phyloP scores from a whole-genome alignment of 2,797 vertebrate genomes.

The Neosilurus hyrtlii region DNA sequence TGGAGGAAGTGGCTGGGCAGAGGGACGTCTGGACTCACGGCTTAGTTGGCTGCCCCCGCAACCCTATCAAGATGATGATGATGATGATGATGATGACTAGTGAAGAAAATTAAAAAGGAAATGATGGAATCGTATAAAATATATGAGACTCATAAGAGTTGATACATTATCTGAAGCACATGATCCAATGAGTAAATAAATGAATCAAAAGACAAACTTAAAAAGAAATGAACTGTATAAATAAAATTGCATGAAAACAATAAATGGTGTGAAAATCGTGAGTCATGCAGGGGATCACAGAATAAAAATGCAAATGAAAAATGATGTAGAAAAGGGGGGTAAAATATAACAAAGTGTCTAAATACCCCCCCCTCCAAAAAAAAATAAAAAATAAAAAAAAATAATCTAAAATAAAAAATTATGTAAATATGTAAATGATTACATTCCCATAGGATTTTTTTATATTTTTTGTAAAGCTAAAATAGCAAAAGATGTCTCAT shows the following conservation, averaged over 20 bases:
- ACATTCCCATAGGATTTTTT: background rate
- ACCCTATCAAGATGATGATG: too few species aligned
- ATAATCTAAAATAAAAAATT: too few species aligned
- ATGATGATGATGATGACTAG: too few species aligned
- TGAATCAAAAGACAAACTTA: background rate
- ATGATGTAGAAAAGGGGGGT: background rate
- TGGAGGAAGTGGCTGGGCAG: too few species aligned
- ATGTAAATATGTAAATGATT: too few species aligned
- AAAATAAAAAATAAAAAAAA: too few species aligned
- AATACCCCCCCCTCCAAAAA: too few species aligned
- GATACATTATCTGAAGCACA: background rate
- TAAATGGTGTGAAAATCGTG: background rate
- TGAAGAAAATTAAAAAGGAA: too few species aligned
- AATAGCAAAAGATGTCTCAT: background rate
- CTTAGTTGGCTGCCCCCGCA: too few species aligned
- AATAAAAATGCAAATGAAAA: background rate
- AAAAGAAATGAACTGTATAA: background rate
- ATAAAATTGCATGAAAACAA: too few species aligned
- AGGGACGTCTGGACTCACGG: too few species aligned
- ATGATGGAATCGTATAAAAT: too few species aligned
- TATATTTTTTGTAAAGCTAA: background rate
- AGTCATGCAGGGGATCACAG: background rate
- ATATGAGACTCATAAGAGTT: background rate
- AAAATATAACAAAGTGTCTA: background rate
- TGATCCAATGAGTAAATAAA: background rate